Percentiles rank a stretch among this genome's conserved stretches.
phyloP scores from a whole-genome alignment of 2,888 invertebrate species.

The Physocephala rufipes region DNA sequence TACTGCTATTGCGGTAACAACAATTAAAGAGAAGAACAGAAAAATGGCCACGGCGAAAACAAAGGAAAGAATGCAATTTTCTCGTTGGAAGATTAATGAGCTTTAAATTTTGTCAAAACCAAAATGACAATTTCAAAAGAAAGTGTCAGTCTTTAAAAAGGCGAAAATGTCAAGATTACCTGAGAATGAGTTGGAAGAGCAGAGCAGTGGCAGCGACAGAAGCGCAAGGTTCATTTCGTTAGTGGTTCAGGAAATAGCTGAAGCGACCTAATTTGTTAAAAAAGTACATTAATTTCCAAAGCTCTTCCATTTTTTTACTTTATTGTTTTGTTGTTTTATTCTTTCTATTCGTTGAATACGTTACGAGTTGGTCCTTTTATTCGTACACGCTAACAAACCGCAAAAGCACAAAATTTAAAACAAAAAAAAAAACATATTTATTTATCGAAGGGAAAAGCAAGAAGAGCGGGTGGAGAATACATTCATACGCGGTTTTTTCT shows the following conservation, averaged over 20 bases:
- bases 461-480: neutral
- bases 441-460: too few species aligned
- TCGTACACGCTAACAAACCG: neutral
- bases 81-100: constrained; percentile 17
- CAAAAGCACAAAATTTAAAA: too few species aligned
- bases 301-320: neutral
- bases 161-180: too few species aligned
- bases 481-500: neutral
- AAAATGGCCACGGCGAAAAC: neutral
- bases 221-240: neutral
- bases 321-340: neutral
- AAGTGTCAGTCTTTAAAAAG: too few species aligned
- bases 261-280: neutral
- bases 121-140: neutral
- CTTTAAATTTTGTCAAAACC: constrained; percentile 10
- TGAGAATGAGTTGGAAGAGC: neutral
- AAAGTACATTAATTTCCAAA: neutral
- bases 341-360: neutral
- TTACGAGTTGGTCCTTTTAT: neutral
- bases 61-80: constrained; percentile 16
- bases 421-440: too few species aligned
- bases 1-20: too few species aligned
- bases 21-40: too few species aligned
- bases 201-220: neutral
- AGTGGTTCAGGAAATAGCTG: neutral